phyloP scores from a whole-genome alignment of 2,113 vertebrate genomes.

The Epinephelus fuscoguttatus region DNA sequence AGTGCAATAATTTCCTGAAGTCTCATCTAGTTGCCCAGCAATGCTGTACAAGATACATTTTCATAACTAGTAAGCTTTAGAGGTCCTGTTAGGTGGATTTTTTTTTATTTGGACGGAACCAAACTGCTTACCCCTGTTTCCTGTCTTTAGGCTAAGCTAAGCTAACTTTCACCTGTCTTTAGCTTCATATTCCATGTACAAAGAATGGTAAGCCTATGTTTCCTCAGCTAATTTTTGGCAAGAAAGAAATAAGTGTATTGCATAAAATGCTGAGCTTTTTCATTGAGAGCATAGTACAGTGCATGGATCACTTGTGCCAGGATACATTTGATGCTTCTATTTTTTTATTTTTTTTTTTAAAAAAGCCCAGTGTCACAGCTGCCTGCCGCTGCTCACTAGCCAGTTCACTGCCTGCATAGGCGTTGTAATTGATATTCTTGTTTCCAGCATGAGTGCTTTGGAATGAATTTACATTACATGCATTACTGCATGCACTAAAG shows the following conservation, averaged over 20 bases:
- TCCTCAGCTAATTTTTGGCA: neutral
- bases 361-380: conserved; percentile 16
- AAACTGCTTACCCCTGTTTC: no score
- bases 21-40: no score
- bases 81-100: no score
- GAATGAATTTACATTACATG: conserved; percentile 11
- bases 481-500: conserved; percentile 14
- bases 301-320: neutral
- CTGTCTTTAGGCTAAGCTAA: no score
- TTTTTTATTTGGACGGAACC: no score
- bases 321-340: neutral
- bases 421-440: conserved; percentile 18
- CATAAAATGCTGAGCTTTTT: neutral
- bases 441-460: neutral
- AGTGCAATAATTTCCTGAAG: no score
- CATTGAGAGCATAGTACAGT: neutral
- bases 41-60: no score
- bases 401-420: conserved; percentile 4
- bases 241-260: neutral
- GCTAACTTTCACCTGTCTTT: no score
- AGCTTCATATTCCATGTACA: no score
- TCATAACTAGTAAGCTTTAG: no score
- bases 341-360: neutral
- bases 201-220: no score
- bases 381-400: conserved; percentile 2